Base-by-base conservation (phyloP, 2,797 vertebrate genomes). In the Poecile montanus region DNA sequence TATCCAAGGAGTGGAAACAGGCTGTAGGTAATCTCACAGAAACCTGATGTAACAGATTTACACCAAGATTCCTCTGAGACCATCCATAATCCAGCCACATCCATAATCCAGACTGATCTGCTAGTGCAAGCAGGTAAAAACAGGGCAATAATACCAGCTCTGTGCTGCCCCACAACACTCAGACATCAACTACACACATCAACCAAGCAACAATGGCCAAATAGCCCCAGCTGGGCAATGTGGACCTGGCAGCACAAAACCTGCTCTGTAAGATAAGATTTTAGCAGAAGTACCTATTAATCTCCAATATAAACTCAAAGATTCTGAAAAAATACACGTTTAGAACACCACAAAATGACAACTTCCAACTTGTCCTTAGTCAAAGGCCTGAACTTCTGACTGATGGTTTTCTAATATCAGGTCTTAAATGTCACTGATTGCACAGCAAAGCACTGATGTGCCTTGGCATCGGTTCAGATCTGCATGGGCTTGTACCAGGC, bases 401-500 rank as follows among this genome's bases (percentile, higher is more conserved):
- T 21, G 25, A 70, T 40, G 18, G 40, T 63, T 92, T 90, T 58
- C 25, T 75, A 84, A 50, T 60, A 92, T 22, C 54, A 44, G 47
- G 16, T 66, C 72, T 93, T 81, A 81, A 95, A 94, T 91, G 85
- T 79, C 92, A 94, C 26, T 19, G 56, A 73, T 91, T 56, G 54
- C 83, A 68, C 44, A 60, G 88, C 76, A 75, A 81, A 91, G 79
- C 47, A 65, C 14, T 42, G 73, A 72, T 8, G 40, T 45, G 65
- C 54, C 72, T 6, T 84, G 89, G 73, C 94, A 73, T 5, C 60
- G 42, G 21, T 44, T 78, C 73, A 81, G 60, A 50, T 56, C 84
- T 23, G 22, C 7, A 36, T 13, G 47, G 57, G 19, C 66, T 79
- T 1, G 32, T 40, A 91, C 58, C 63, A 90, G 70, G 56, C n/a